Base-by-base conservation (phyloP, 2,888 invertebrate genomes). In the Chalcis sispes region DNA sequence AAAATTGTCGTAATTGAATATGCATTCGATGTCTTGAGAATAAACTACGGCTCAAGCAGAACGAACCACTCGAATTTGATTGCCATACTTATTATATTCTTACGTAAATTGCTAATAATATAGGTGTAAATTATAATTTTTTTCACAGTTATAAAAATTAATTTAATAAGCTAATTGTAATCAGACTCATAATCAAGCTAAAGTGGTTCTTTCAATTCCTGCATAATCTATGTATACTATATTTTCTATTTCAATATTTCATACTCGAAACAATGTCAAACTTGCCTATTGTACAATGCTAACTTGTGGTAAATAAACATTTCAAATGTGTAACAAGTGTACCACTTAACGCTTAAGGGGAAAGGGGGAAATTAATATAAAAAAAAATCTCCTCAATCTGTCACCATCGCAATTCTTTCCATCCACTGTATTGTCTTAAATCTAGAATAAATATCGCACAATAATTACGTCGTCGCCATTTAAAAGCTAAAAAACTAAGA, bases 361-460 rank as follows among this genome's bases (percentile, higher is more conserved):
- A n/a, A n/a, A n/a, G n/a, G n/a, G n/a, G n/a, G n/a, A n/a, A n/a
- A n/a, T n/a, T n/a, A n/a, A n/a, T n/a, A 50, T 29, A 23, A 56
- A 23, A 18, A 18, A 40, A 10, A 18, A 15, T 58, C 23, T 66
- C 40, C 46, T 46, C 27, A 58, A 29, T 58, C 46, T 46, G 48
- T 5, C 48, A 15, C n/a, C 50, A 29, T 32, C 46, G 42, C 20
- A 58, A 13, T 40, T 1, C 36, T 52, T 29, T 46, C 40, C 40
- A 65, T 59, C 54, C 61, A 54, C 54, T 72, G 29, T 56, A 13
- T 58, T 58, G 36, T 13, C 46, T 20, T 18, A 61, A 7, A 20
- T 67, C 69, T 69, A 77, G 48, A 77, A 77, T 77, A 77, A 72
- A 77, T 77, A 77, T 77, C 56, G 50, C 58, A 77, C 72, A 77